A percentile compares a stretch with the other conserved stretches of the same genome.
Evolutionary conservation across 2,797 vertebrate species (phyloP).

Genomic region (Poecilia gillii): DNA sequence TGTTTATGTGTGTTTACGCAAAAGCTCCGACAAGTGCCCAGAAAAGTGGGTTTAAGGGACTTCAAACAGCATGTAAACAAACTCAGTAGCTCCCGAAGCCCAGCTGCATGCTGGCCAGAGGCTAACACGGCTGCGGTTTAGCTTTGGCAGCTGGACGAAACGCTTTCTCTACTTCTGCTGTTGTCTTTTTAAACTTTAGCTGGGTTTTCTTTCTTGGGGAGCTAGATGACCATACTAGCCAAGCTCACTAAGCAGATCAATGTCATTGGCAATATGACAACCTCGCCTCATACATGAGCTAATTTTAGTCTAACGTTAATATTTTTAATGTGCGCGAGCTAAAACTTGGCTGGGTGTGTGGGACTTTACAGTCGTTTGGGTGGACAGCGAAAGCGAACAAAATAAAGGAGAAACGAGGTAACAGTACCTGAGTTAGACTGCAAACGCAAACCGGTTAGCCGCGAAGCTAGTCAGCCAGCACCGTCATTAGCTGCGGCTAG

Average conservation of each 20-base stretch:
- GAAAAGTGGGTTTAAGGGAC: slow-evolving; percentile 9
- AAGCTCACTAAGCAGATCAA: slow-evolving; percentile 57
- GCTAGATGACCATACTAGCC: slow-evolving; percentile 41
- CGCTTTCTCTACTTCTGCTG: slow-evolving; percentile 2
- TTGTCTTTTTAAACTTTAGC: slow-evolving; percentile 10
- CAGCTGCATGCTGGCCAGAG: background rate
- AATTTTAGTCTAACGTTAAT: slow-evolving; percentile 4
- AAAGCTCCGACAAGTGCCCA: background rate
- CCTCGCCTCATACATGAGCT: slow-evolving; percentile 13
- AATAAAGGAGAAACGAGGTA: slow-evolving; percentile 22
- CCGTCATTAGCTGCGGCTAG: slow-evolving; percentile 69
- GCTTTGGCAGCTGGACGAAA: background rate
- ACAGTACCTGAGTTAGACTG: slow-evolving; percentile 65
- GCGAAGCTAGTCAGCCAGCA: slow-evolving; percentile 60
- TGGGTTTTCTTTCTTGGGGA: slow-evolving; percentile 31
- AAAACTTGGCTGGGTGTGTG: too few species aligned
- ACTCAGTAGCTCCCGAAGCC: slow-evolving; percentile 25
- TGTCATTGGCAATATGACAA: slow-evolving; percentile 53
- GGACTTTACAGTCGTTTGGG: background rate
- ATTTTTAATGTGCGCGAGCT: background rate
- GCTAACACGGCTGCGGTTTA: background rate
- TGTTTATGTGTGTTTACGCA: background rate
- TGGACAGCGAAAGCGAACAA: background rate
- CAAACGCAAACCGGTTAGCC: slow-evolving; percentile 72
- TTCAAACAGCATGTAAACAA: slow-evolving; percentile 58